phyloP scores from a whole-genome alignment of 2,888 invertebrate species.

The Epinotia nisella region DNA sequence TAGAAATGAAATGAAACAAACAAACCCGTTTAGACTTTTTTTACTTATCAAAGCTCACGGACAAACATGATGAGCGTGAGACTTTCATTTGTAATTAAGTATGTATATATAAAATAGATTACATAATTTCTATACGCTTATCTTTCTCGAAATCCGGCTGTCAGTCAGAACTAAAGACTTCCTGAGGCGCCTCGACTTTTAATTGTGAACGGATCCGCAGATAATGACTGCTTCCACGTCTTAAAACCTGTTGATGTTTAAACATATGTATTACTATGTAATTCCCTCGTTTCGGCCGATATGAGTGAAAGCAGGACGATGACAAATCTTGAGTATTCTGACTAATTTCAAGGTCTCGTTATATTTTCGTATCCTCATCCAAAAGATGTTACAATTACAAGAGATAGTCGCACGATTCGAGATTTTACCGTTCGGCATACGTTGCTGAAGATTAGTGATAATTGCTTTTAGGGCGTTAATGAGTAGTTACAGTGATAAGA shows the following conservation, averaged over 20 bases:
- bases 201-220: slow-evolving; percentile 40
- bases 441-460: slow-evolving; percentile 59
- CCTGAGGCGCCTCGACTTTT: slow-evolving; percentile 47
- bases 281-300: slow-evolving; percentile 54
- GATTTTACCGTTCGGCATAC: slow-evolving; percentile 48
- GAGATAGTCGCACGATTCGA: slow-evolving; percentile 41
- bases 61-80: slow-evolving; percentile 46
- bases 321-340: slow-evolving; percentile 46
- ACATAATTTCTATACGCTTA: slow-evolving; percentile 40
- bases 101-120: slow-evolving; percentile 29
- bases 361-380: slow-evolving; percentile 25
- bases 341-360: slow-evolving; percentile 1
- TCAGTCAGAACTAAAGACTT: slow-evolving; percentile 54
- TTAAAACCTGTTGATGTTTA: slow-evolving; percentile 51
- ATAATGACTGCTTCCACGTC: slow-evolving; percentile 43
- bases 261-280: slow-evolving; percentile 50
- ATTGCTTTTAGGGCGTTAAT: slow-evolving; percentile 59
- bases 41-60: slow-evolving; percentile 43
- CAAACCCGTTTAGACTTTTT: background rate
- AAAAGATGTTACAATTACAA: slow-evolving; percentile 37
- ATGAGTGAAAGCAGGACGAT: slow-evolving; percentile 56
- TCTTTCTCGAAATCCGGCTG: slow-evolving; percentile 42
- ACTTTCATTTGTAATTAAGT: slow-evolving; percentile 46
- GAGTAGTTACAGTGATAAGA: slow-evolving; percentile 58
- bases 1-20: background rate